Evolutionary conservation across 2,113 vertebrate species (phyloP).

Genomic region (Anarhynchus alexandrinus): DNA sequence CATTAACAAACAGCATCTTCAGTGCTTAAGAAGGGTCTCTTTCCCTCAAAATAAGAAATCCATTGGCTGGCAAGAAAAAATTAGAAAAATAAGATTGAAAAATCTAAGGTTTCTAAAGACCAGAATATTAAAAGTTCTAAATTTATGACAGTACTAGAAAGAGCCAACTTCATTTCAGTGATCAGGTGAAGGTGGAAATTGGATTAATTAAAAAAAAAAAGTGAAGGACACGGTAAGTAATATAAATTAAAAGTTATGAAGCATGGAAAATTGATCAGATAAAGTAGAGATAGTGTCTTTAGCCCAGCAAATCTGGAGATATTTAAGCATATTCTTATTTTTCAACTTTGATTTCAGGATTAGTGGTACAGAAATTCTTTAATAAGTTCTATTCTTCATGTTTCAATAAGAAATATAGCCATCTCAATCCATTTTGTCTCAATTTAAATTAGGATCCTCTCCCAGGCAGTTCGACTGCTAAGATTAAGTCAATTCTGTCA

Average conservation of each 20-base stretch:
- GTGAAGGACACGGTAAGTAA: background rate
- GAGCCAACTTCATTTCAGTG: background rate
- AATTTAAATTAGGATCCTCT: background rate
- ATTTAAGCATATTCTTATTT: background rate
- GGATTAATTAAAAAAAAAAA: background rate
- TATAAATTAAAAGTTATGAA: background rate
- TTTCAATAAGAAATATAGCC: background rate
- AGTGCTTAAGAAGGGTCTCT: rapidly evolving
- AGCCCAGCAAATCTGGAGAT: background rate
- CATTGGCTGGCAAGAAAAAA: background rate
- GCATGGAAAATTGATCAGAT: background rate
- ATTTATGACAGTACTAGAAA: background rate
- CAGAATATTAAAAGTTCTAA: background rate
- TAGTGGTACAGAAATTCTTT: background rate
- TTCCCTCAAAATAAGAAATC: background rate
- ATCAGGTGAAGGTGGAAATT: background rate
- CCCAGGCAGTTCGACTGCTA: background rate
- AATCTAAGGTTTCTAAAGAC: background rate
- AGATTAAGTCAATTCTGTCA: background rate
- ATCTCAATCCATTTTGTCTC: background rate
- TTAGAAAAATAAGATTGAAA: background rate
- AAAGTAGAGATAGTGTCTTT: background rate
- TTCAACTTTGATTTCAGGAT: background rate
- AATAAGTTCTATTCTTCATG: background rate
- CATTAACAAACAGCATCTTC: background rate